A percentile compares a stretch with the other conserved stretches of the same genome.
Evolutionary conservation across 1,140 invertebrate species (phyloP).

Genomic region (Propsilocerus akamusi): DNA sequence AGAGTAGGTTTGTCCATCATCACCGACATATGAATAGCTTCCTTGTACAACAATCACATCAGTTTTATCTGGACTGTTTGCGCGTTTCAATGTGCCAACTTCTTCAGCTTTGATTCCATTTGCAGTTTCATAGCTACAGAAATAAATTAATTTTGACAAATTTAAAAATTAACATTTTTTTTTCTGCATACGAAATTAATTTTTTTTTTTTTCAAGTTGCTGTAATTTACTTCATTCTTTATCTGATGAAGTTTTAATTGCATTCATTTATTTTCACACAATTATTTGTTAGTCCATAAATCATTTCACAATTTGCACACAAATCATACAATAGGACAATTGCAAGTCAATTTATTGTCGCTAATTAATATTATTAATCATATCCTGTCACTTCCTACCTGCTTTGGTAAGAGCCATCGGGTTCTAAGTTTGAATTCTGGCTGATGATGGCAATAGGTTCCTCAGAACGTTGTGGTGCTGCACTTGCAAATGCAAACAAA

Average conservation of each 20-base stretch:
- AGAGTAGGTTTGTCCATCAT: constrained; percentile 55
- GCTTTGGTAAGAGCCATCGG: constrained; percentile 43
- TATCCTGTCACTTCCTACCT: constrained; percentile 23
- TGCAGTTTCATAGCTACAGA: constrained; percentile 46
- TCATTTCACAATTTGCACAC: neutral
- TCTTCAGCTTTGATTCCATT: constrained; percentile 53
- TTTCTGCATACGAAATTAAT: neutral
- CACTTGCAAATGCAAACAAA: constrained; percentile 22
- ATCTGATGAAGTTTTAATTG: neutral
- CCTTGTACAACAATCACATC: constrained; percentile 47
- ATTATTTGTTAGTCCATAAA: neutral
- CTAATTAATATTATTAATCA: neutral
- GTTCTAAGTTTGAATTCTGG: constrained; percentile 41
- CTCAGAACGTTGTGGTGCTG: constrained; percentile 28
- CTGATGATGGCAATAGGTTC: constrained; percentile 38
- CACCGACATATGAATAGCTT: constrained; percentile 61
- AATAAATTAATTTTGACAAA: constrained; percentile 8
- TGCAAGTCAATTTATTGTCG: neutral
- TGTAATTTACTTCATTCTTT: constrained; percentile 8
- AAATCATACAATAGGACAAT: constrained; percentile 1
- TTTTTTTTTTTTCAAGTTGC: constrained; percentile 5
- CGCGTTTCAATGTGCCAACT: constrained; percentile 41
- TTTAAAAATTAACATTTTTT: constrained; percentile 1
- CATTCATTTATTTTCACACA: neutral
- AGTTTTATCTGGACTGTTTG: constrained; percentile 32